Evolutionary conservation across 2,888 invertebrate species (phyloP), one percentile per base, ranked within the genome.

Genomic region (Meiosimyza decipiens): DNA sequence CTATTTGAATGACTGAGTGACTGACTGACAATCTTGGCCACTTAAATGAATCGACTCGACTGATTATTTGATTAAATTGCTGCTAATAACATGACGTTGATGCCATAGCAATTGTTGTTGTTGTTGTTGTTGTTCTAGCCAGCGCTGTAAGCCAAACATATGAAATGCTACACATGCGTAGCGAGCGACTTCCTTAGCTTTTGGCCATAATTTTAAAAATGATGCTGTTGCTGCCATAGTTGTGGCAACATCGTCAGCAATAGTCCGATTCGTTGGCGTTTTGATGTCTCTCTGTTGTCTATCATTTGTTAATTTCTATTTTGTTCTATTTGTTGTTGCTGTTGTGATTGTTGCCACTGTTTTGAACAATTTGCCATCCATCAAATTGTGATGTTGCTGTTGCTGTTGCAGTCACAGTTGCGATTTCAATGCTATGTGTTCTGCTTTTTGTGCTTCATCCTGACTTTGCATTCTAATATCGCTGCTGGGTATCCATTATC

Each of bases 31-130:
- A 51, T 22, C 66, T 33, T 13, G 15, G 15, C 68, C 51, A 52
- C 75, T 78, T 77, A 78, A 77, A 77, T 79, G 77, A 79, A 79
- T 77, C 40, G 79, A 75, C 79, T 78, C 73, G 76, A 80, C 82
- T 85, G 85, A 85, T 84, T 84, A 84, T 84, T 84, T 84, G 84
- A 82, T 84, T 82, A 84, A 84, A 84, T 84, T 85, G 85, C 84
- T 85, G 84, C 84, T 84, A 84, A 84, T 84, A 84, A 85, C 85
- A 84, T 83, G 85, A 84, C 85, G 79, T 54, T 83, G 84, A 80
- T 40, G 40, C 28, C 75, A 75, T 75, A 75, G 69, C 67, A 40
- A 18, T 71, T 52, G 59, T 54, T 59, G 67, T 60, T 71, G 59
- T 71, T 52, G 59, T 54, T 59, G 67, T 60, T 71, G 59, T 54